Evolutionary conservation across 2,888 invertebrate species (phyloP), one percentile per base, ranked within the genome.

Genomic region (Anthophora plumipes): DNA sequence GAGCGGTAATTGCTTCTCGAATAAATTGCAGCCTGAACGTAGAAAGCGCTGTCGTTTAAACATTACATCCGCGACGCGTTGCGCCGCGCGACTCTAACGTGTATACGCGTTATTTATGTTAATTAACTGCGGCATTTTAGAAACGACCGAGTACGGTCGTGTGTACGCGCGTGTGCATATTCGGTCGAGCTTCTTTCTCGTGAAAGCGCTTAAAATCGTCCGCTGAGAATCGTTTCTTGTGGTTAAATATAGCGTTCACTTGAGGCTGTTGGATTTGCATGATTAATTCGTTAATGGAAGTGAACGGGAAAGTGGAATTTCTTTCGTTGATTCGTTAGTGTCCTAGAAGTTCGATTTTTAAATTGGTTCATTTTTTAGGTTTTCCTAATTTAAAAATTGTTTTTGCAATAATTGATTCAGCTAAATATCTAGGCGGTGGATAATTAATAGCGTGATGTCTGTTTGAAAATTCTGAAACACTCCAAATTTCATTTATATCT

Each of bases 11-110:
- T 82, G 82, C 84, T 52, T 74, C 72, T 63, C 67, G 86, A 84
- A 86, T 85, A 82, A 85, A 85, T 85, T 86, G 76, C 77, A 68
- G 61, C 31, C 54, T n/a, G 66, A 81, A 73, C 76, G 77, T 72
- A 73, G 86, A 82, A 84, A 86, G 79, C 71, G 66, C 55, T 71
- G 73, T 72, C 81, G 73, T 78, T 80, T 76, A 76, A 85, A 85
- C 85, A 74, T 76, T 76, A 52, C 80, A 63, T 63, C 59, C 41
- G 48, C 70, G 66, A 81, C 22, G 66, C n/a, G 61, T 52, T 57
- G 46, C 70, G 61, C 59, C 46, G 41, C 8, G 12, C 43, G 0
- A 22, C 41, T 1, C 22, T 43, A 31, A 46, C 31, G 43, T n/a
- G 48, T 59, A 61, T 59, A 46, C 64, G n/a, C 68, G 73, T 85